Base-by-base conservation (phyloP, 2,888 invertebrate genomes). In the Magallana nippona region DNA sequence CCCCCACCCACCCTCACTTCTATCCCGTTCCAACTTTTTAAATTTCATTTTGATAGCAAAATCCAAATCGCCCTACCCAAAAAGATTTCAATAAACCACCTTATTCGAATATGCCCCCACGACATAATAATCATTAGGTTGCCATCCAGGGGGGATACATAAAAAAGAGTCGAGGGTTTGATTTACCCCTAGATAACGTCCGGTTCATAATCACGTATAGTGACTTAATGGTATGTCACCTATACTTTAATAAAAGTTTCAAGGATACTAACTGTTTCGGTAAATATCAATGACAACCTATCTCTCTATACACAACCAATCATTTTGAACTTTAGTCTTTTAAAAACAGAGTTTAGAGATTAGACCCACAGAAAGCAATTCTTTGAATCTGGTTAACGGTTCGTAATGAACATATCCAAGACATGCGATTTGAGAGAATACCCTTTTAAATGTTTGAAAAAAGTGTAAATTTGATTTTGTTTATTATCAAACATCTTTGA, bases 291-390 rank as follows among this genome's bases (percentile, higher is more conserved):
- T 27, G 71, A 15, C 17, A n/a, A 60, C n/a, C 19, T 60, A 10
- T 13, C 32, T 32, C 32, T 27, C 32, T 27, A 71, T 71, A 71
- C 71, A 71, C 17, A 27, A 71, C 27, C 71, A 71, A 71, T 27
- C 71, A 27, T 71, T 71, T 32, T 71, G 71, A 71, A 71, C 71
- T 71, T 27, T 71, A 13, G 71, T 22, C 32, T 71, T 71, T 71
- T 71, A 27, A 71, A 71, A 71, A 27, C 71, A 71, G n/a, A 32
- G 71, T 71, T 27, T 27, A 27, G 71, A 27, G 71, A 71, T 22
- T 71, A 27, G 71, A 27, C 71, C 71, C 22, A 27, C 71, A 27
- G 32, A 27, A 27, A 71, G 71, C 71, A 22, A 17, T 71, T 71
- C 71, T 71, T 27, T 71, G 32, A 11, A 71, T 15, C 13, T 15